Percentiles rank a stretch among this genome's conserved stretches.
Evolutionary conservation across 2,113 vertebrate species (phyloP).

Genomic region (Hydrochoerus hydrochaeris): DNA sequence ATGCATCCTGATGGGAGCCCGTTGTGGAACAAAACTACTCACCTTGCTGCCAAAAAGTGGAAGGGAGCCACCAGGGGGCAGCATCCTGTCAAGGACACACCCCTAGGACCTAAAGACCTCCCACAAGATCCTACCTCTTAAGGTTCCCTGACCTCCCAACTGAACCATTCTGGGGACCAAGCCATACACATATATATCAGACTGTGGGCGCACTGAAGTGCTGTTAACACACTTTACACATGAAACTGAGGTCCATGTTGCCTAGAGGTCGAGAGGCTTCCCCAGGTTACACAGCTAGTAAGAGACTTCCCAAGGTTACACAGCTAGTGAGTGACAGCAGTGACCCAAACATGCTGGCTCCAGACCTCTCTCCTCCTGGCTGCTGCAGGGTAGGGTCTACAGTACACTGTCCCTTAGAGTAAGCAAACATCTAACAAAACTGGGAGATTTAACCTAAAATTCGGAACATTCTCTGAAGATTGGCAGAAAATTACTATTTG

Average conservation of each 20-base stretch:
- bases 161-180: background rate
- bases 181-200: background rate
- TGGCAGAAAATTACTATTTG: background rate
- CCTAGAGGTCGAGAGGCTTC: background rate
- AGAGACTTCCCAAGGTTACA: background rate
- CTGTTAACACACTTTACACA: background rate
- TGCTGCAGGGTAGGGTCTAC: background rate
- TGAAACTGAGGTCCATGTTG: background rate
- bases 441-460: background rate
- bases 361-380: background rate
- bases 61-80: background rate
- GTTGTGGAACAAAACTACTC: background rate
- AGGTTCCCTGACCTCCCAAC: background rate
- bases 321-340: background rate
- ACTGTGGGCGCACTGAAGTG: background rate
- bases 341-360: no score
- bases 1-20: background rate
- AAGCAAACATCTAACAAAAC: background rate
- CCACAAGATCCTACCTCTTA: background rate
- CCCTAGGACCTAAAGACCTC: background rate
- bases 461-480: background rate
- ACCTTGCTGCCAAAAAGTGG: background rate
- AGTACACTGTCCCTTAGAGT: background rate
- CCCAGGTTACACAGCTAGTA: background rate
- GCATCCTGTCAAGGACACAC: background rate